Conservation (phyloP, 2,888 invertebrate species). For the Brenthis ino region DNA sequence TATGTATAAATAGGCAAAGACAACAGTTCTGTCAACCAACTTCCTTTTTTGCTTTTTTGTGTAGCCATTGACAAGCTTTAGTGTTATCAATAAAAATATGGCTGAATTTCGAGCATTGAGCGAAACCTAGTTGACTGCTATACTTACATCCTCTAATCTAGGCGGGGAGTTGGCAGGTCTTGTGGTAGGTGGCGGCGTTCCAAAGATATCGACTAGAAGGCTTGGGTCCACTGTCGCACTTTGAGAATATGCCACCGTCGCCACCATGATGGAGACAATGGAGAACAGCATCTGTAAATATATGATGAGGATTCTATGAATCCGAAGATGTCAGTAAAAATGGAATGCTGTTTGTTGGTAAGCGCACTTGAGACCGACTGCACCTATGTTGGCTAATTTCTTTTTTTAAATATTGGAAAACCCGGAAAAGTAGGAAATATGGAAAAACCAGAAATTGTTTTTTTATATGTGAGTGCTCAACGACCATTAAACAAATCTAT, state of each 20-base stretch:
- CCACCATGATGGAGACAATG: conserved; percentile 37
- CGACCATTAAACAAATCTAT: too few relatives aligned
- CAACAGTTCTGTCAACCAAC: too few relatives aligned
- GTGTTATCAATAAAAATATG: too few relatives aligned
- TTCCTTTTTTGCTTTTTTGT: too few relatives aligned
- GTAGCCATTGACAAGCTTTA: neutral
- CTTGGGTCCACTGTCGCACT: conserved; percentile 13
- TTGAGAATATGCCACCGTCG: conserved; percentile 41
- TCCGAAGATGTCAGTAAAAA: neutral
- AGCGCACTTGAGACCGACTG: neutral
- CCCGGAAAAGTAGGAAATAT: too few relatives aligned
- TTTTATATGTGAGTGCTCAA: too few relatives aligned
- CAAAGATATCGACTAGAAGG: conserved; percentile 35
- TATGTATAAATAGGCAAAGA: too few relatives aligned
- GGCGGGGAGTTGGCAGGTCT: conserved; percentile 23
- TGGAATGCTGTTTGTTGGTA: neutral
- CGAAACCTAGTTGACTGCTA: neutral
- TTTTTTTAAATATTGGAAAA: too few relatives aligned
- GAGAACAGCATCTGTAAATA: conserved; percentile 42
- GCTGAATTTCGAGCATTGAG: neutral
- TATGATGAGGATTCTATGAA: neutral
- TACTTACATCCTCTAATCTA: conserved; percentile 53
- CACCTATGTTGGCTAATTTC: too few relatives aligned
- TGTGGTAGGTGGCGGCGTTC: conserved; percentile 31
- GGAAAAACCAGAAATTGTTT: too few relatives aligned